Percentiles rank a stretch among this genome's conserved stretches.
These are phyloP conservation scores for Phortica variegata DNA, from an alignment of 1,140 invertebrate species.

Conservation along the genomic window DNA sequence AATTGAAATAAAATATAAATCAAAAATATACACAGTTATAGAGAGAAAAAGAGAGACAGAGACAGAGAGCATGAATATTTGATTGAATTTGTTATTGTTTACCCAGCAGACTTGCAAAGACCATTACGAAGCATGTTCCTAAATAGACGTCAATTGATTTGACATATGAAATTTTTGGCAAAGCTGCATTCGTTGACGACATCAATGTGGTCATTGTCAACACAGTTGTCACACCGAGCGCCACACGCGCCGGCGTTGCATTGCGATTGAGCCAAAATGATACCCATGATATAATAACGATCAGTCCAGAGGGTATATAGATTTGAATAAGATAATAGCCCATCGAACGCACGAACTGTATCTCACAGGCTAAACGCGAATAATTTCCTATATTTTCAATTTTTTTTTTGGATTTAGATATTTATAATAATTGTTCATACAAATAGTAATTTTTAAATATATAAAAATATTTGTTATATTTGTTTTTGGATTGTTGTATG, in stretches of 20 bases:
- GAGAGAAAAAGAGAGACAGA: conserved; percentile 1
- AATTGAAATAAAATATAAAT: conserved; percentile 5
- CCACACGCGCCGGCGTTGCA: conserved; percentile 93
- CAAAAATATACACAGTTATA: neutral
- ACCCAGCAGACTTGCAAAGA: conserved; percentile 92
- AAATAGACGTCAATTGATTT: conserved; percentile 98
- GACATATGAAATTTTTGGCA: conserved; percentile 98
- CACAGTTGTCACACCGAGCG: conserved; percentile 95
- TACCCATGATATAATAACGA: conserved; percentile 99
- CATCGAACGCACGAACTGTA: conserved; percentile 97
- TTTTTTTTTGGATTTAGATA: conserved; percentile 1
- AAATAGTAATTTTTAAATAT: conserved; percentile 8
- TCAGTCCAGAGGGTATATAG: conserved; percentile 97
- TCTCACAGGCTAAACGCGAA: conserved; percentile 94
- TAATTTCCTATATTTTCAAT: conserved; percentile 80
- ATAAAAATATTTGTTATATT: conserved; percentile 8
- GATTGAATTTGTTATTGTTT: conserved; percentile 59
- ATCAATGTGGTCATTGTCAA: conserved; percentile 98
- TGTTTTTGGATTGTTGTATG: conserved; percentile 9
- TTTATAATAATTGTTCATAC: conserved; percentile 5
- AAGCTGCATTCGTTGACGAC: conserved; percentile 95
- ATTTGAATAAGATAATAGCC: conserved; percentile 99
- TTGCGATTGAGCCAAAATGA: conserved; percentile 91
- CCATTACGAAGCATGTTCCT: conserved; percentile 97
- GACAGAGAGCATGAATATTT: conserved; percentile 12